phyloP scores from a whole-genome alignment of 2,113 vertebrate genomes.

The Hyperopisus bebe region DNA sequence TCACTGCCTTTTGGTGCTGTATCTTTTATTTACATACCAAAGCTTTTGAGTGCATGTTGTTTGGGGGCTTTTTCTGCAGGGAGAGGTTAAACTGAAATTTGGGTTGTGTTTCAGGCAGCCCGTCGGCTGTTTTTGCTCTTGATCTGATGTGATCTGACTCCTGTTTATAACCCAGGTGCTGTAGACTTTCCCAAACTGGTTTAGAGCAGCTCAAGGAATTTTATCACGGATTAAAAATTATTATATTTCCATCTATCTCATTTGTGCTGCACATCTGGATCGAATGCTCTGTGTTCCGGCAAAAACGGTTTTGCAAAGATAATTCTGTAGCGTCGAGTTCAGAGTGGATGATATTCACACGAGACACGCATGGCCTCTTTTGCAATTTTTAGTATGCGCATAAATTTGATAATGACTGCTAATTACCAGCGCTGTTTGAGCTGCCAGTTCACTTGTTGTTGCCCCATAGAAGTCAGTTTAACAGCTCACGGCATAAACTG shows the following conservation, averaged over 20 bases:
- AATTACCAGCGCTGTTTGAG: background rate
- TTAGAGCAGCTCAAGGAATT: background rate
- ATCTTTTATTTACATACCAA: background rate
- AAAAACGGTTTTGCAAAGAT: background rate
- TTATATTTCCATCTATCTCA: background rate
- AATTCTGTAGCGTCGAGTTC: background rate
- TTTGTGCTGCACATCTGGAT: background rate
- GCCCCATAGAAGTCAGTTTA: background rate
- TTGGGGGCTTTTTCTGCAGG: background rate
- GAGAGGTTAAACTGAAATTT: background rate
- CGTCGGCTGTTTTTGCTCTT: background rate
- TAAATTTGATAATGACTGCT: slow-evolving; percentile 4
- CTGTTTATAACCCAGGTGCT: background rate
- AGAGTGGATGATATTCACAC: background rate
- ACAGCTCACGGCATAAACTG: background rate
- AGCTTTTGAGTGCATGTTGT: background rate
- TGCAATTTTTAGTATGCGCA: background rate
- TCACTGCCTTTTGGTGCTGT: background rate
- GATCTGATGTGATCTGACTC: background rate
- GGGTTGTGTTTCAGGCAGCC: background rate
- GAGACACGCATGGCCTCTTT: background rate
- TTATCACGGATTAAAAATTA: background rate
- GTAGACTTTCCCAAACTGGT: background rate
- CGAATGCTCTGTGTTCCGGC: background rate
- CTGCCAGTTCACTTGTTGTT: background rate